Conservation (phyloP, 2,113 vertebrate genomes). For the Erythrolamprus reginae region DNA sequence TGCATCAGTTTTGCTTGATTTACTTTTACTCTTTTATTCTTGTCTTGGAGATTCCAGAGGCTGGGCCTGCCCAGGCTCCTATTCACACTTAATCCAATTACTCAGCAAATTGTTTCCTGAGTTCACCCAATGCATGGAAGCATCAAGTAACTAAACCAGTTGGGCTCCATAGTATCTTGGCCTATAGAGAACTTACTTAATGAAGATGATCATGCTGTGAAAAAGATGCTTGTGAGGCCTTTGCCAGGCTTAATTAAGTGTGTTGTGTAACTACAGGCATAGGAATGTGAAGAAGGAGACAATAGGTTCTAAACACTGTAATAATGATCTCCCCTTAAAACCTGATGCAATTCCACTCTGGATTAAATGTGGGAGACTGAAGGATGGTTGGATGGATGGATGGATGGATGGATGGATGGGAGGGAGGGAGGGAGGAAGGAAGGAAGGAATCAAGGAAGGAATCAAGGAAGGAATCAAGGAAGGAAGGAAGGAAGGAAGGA, state of each 20-base stretch:
- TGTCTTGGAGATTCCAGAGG: background rate
- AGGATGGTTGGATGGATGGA: background rate
- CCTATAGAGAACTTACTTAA: background rate
- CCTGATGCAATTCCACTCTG: conserved; percentile 46
- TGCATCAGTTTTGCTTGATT: background rate
- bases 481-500: background rate
- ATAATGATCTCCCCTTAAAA: conserved; percentile 57
- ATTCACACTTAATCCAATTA: background rate
- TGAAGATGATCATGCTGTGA: background rate
- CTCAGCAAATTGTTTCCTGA: background rate
- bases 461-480: too few species aligned
- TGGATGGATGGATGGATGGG: background rate
- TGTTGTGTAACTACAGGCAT: background rate
- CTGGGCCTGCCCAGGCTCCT: background rate
- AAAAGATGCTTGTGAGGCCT: background rate
- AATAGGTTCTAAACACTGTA: conserved; percentile 50
- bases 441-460: background rate
- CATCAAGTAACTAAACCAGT: background rate
- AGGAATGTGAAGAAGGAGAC: conserved; percentile 47
- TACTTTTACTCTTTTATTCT: background rate
- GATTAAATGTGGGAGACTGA: conserved; percentile 34
- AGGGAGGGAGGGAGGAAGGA: background rate
- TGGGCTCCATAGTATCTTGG: background rate
- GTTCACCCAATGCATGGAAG: background rate
- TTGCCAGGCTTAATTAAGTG: background rate